Percentiles rank a stretch among this genome's conserved stretches.
phyloP scores from a whole-genome alignment of 2,888 invertebrate species.

The Dasypogon diadema region DNA sequence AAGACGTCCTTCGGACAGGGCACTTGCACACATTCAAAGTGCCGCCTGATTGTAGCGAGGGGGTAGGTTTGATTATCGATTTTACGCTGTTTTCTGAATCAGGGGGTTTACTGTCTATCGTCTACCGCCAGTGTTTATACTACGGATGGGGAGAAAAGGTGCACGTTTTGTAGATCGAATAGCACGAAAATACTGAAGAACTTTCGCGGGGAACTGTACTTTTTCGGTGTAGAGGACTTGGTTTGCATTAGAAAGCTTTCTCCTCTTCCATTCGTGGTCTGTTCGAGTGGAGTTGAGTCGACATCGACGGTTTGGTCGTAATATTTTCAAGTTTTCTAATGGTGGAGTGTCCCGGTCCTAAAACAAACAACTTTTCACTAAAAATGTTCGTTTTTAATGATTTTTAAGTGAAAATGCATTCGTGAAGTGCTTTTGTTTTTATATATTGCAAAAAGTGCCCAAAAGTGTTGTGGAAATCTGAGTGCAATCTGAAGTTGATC shows the following conservation, averaged over 20 bases:
- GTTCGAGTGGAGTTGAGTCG: constrained; percentile 50
- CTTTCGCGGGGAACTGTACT: constrained; percentile 20
- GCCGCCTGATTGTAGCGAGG: constrained; percentile 18
- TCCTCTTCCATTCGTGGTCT: constrained; percentile 47
- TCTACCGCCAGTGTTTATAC: constrained; percentile 37
- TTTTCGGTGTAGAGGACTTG: constrained; percentile 16
- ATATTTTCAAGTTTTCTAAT: constrained; percentile 40
- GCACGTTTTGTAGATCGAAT: constrained; percentile 48
- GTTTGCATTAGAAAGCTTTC: constrained; percentile 33
- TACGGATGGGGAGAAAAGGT: constrained; percentile 41
- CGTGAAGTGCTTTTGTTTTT: constrained; percentile 15
- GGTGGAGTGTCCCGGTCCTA: constrained; percentile 41
- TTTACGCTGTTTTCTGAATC: constrained; percentile 38
- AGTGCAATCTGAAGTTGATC: constrained; percentile 27
- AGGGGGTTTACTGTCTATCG: constrained; percentile 25
- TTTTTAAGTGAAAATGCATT: constrained; percentile 19
- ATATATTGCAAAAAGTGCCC: constrained; percentile 25
- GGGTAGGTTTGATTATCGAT: constrained; percentile 36
- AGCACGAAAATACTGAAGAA: constrained; percentile 22
- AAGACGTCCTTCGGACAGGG: not conserved
- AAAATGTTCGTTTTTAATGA: constrained; percentile 1
- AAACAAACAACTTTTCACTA: constrained; percentile 21
- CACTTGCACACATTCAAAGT: not conserved
- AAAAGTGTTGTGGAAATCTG: constrained; percentile 17
- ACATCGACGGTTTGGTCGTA: constrained; percentile 49